Evolutionary conservation across 2,888 invertebrate species (phyloP).

Genomic region (Sturmia bella): DNA sequence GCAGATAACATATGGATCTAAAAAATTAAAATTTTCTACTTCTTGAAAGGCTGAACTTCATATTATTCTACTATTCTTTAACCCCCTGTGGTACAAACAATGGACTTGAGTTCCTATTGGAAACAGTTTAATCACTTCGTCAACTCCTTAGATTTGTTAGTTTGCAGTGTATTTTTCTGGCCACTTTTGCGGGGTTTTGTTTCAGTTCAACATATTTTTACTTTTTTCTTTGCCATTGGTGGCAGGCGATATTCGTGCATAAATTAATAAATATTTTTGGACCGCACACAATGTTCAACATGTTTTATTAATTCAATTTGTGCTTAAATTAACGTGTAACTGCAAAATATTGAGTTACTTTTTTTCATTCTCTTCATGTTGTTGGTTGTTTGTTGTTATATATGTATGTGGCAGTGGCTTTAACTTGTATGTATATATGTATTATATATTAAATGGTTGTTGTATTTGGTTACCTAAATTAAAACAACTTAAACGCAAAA

Average conservation of each 20-base stretch:
- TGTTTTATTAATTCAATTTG: conserved; percentile 83
- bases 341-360: conserved; percentile 79
- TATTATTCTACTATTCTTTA: no score
- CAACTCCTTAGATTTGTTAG: conserved; percentile 21
- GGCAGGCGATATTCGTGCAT: conserved; percentile 75
- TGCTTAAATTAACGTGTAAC: conserved; percentile 82
- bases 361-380: conserved; percentile 20
- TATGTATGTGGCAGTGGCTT: conserved; percentile 21
- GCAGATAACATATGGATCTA: no score
- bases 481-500: conserved; percentile 33
- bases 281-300: conserved; percentile 82
- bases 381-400: conserved; percentile 43
- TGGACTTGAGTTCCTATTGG: background rate
- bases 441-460: conserved; percentile 39
- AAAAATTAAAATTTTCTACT: no score
- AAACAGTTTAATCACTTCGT: conserved; percentile 37
- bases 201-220: conserved; percentile 24
- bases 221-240: conserved; percentile 53
- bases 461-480: conserved; percentile 61
- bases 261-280: conserved; percentile 80
- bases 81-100: no score
- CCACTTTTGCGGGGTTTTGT: conserved; percentile 21
- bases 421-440: conserved; percentile 16
- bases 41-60: no score
- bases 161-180: conserved; percentile 30